Percentiles rank a stretch among this genome's conserved stretches.
phyloP scores from a whole-genome alignment of 2,797 vertebrate genomes.

The Spatula versicolor region DNA sequence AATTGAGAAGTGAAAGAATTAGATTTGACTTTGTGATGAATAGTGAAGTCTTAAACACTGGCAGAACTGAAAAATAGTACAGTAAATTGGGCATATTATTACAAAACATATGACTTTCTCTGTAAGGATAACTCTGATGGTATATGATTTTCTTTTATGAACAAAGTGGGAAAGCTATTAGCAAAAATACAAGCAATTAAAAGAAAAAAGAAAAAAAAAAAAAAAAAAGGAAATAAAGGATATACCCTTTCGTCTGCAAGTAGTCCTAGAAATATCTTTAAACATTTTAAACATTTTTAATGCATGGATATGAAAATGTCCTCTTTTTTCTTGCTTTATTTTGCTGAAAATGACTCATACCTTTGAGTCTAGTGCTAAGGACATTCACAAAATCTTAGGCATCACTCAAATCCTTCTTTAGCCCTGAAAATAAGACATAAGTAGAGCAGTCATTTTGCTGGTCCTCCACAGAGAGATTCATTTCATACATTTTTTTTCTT shows the following conservation, averaged over 20 bases:
- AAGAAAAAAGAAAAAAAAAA: not conserved
- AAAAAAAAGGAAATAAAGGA: not conserved
- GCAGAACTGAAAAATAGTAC: slow-evolving; percentile 16
- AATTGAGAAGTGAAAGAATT: slow-evolving; percentile 16
- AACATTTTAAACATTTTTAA: not conserved
- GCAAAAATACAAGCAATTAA: not conserved
- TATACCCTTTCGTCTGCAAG: not conserved
- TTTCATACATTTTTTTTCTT: not conserved
- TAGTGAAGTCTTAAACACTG: slow-evolving; percentile 7
- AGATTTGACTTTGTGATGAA: slow-evolving; percentile 26
- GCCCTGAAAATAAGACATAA: not conserved
- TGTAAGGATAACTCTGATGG: not conserved
- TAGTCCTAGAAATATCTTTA: not conserved
- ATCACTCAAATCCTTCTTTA: not conserved
- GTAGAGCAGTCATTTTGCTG: not conserved
- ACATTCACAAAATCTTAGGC: not conserved
- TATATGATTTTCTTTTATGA: slow-evolving; percentile 39
- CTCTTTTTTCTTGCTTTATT: not conserved
- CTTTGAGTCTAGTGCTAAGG: not conserved
- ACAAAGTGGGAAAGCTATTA: slow-evolving; percentile 13
- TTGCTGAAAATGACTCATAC: not conserved
- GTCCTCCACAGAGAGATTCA: not conserved
- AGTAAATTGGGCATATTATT: slow-evolving; percentile 50
- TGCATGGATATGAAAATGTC: not conserved
- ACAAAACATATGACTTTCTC: slow-evolving; percentile 21